Conservation (phyloP, 1,140 invertebrate genomes). For the Neodiprion lecontei region DNA sequence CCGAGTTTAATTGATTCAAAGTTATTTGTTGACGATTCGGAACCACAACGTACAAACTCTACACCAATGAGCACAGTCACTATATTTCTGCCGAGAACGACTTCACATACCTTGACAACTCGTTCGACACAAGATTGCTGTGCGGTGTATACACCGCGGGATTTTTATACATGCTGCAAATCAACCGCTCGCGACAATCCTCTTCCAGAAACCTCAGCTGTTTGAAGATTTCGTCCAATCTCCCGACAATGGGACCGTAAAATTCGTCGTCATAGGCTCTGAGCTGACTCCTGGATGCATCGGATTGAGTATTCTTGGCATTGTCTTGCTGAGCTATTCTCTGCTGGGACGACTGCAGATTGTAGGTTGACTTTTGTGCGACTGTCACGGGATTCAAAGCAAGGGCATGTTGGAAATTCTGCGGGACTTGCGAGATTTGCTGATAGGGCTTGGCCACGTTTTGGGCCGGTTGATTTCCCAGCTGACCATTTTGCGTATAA, state of each 20-base stretch:
- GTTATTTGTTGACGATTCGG: neutral
- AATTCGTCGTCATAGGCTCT: constrained; percentile 69
- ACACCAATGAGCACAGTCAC: neutral
- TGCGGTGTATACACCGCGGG: constrained; percentile 78
- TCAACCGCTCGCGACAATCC: constrained; percentile 75
- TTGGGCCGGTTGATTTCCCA: constrained; percentile 25
- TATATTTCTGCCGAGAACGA: neutral
- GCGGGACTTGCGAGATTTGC: neutral
- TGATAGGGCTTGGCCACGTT: neutral
- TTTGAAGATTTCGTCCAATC: constrained; percentile 76
- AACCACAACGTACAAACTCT: neutral
- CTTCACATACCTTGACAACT: constrained; percentile 79
- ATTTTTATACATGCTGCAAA: constrained; percentile 84
- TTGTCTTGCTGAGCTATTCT: neutral
- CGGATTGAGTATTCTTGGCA: neutral
- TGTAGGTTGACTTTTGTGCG: neutral
- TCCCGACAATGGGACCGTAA: constrained; percentile 78
- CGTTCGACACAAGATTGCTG: constrained; percentile 83
- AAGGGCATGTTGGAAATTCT: neutral
- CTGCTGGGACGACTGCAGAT: neutral
- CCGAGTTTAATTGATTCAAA: neutral
- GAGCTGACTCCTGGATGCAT: constrained; percentile 1
- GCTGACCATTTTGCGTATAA: constrained; percentile 45
- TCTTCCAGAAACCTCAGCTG: constrained; percentile 72
- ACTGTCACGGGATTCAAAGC: neutral